Conservation (phyloP, 2,113 vertebrate genomes). For the Rhadina sibilatrix region DNA sequence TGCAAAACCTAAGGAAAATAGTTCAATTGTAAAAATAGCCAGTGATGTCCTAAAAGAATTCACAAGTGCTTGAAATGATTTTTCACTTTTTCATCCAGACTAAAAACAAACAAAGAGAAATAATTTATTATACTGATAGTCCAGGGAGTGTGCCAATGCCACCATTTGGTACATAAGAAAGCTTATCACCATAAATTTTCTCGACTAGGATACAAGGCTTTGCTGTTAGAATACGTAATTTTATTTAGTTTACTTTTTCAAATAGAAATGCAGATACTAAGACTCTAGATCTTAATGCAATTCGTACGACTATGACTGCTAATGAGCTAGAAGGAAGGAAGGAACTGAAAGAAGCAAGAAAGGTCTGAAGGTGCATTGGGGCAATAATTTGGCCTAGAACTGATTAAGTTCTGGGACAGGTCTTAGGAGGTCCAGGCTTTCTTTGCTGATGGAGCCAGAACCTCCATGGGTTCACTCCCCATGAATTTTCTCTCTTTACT, state of each 20-base stretch:
- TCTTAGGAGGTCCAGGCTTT: neutral
- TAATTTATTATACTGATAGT: neutral
- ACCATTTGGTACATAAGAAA: neutral
- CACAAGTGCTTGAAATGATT: neutral
- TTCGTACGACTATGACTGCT: neutral
- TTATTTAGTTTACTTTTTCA: neutral
- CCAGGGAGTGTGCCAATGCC: neutral
- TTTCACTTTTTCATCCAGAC: neutral
- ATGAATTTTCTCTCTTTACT: neutral
- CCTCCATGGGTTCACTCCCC: neutral
- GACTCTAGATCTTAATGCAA: neutral
- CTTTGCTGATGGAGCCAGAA: neutral
- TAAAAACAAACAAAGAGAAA: neutral
- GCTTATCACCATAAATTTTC: neutral
- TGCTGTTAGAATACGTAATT: neutral
- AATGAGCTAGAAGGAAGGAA: neutral
- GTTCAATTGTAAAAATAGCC: neutral
- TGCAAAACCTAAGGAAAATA: neutral
- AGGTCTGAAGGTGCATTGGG: neutral
- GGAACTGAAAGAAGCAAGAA: neutral
- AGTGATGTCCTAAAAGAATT: neutral
- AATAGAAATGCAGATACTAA: neutral
- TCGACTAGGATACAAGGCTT: neutral
- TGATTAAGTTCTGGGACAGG: neutral
- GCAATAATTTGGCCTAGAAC: neutral